A percentile compares a stretch with the other conserved stretches of the same genome.
These are phyloP conservation scores for Acridotheres tristis DNA, from an alignment of 2,797 vertebrate genomes.

Conservation along the genomic window DNA sequence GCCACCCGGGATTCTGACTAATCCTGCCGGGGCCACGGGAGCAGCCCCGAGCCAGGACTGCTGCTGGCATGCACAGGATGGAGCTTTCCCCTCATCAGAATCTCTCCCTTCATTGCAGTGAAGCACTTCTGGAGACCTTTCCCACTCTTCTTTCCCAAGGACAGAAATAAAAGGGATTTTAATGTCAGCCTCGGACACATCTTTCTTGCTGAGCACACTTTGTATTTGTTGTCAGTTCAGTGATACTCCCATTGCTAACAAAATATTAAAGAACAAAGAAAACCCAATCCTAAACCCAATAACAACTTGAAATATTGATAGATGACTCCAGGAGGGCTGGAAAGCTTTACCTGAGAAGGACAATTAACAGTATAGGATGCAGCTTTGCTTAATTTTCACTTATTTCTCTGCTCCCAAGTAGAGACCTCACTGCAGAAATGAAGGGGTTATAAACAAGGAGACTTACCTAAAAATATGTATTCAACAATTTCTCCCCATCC, in stretches of 20 bases:
- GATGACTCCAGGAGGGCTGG: fast-evolving
- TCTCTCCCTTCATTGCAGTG: background rate
- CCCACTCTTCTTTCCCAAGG: background rate
- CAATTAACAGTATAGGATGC: background rate
- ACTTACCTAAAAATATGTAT: background rate
- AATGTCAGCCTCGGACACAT: background rate
- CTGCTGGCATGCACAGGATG: fast-evolving
- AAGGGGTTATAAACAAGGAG: background rate
- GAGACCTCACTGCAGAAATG: background rate
- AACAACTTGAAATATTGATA: background rate
- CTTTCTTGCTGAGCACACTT: background rate
- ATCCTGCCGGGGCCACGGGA: background rate
- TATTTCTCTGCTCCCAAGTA: background rate
- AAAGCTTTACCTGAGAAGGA: background rate
- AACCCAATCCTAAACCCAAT: background rate
- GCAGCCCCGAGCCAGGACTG: background rate
- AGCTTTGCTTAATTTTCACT: background rate
- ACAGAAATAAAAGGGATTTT: background rate
- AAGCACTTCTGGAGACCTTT: background rate
- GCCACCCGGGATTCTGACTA: background rate
- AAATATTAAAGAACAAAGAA: background rate
- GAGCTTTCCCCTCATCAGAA: background rate
- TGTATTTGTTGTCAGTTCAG: background rate
- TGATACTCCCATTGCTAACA: background rate
- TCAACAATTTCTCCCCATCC: background rate